phyloP scores from a whole-genome alignment of 2,888 invertebrate genomes.

The Thelaira solivaga region DNA sequence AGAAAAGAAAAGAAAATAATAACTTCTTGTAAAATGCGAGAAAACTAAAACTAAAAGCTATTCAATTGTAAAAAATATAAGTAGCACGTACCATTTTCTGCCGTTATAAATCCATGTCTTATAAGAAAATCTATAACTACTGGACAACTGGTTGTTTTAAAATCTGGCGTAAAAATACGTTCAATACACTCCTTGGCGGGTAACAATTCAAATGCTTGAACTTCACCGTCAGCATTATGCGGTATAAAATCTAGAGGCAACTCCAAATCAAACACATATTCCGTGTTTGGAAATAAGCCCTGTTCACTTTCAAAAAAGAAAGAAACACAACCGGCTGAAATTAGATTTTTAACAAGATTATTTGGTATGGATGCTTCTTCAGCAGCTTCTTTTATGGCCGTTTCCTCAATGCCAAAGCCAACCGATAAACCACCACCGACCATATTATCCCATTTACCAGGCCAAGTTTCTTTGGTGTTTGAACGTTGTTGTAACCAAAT shows the following conservation, averaged over 20 bases:
- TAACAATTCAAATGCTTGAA: slow-evolving; percentile 91
- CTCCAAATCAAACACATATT: slow-evolving; percentile 95
- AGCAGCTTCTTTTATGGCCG: slow-evolving; percentile 93
- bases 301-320: slow-evolving; percentile 94
- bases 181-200: slow-evolving; percentile 90
- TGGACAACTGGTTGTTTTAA: slow-evolving; percentile 95
- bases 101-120: slow-evolving; percentile 91
- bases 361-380: slow-evolving; percentile 95
- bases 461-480: slow-evolving; percentile 95
- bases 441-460: slow-evolving; percentile 96
- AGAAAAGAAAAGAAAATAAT: too few species aligned
- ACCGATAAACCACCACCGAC: slow-evolving; percentile 95
- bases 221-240: slow-evolving; percentile 96
- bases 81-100: slow-evolving; percentile 90
- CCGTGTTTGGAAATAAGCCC: slow-evolving; percentile 95
- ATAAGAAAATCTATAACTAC: slow-evolving; percentile 95
- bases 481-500: slow-evolving; percentile 94
- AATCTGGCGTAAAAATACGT: slow-evolving; percentile 87
- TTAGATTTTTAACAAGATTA: slow-evolving; percentile 82
- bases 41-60: too few species aligned
- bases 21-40: too few species aligned
- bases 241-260: slow-evolving; percentile 93
- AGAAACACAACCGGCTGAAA: slow-evolving; percentile 77
- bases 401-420: slow-evolving; percentile 91
- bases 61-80: too few species aligned